These are phyloP conservation scores for Mylabris sibirica DNA, from an alignment of 2,888 invertebrate species.

Conservation along the genomic window DNA sequence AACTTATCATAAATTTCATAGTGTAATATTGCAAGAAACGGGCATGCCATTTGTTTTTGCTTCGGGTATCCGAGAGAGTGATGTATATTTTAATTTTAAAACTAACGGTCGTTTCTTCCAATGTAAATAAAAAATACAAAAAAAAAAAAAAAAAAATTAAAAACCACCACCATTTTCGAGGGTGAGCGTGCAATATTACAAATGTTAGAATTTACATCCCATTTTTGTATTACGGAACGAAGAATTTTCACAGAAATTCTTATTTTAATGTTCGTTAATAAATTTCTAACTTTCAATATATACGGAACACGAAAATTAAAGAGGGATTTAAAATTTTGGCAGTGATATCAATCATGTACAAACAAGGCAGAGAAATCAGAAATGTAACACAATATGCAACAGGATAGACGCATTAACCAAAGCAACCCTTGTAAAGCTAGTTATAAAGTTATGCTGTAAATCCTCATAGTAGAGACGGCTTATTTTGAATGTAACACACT, in stretches of 20 bases:
- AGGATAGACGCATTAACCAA: too few relatives aligned
- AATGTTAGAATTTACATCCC: constrained; percentile 51
- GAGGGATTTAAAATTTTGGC: not conserved
- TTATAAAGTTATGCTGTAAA: too few relatives aligned
- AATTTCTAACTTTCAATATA: not conserved
- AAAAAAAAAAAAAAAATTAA: constrained; percentile 23
- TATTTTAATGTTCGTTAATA: constrained; percentile 9
- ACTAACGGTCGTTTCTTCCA: constrained; percentile 58
- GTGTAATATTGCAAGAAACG: constrained; percentile 58
- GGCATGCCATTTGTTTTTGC: constrained; percentile 58
- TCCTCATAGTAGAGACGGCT: too few relatives aligned
- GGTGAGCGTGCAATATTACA: constrained; percentile 49
- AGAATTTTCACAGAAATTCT: constrained; percentile 2
- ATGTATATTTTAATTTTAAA: constrained; percentile 62
- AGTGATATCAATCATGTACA: not conserved
- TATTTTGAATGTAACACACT: too few relatives aligned
- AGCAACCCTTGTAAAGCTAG: too few relatives aligned
- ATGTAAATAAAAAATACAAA: constrained; percentile 58
- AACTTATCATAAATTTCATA: constrained; percentile 59
- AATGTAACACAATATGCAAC: not conserved
- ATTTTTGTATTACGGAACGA: constrained; percentile 29
- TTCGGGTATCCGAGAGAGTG: constrained; percentile 56
- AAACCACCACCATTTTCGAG: constrained; percentile 30
- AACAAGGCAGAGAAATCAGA: not conserved
- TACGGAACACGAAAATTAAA: not conserved